A percentile compares a stretch with the other conserved stretches of the same genome.
Evolutionary conservation across 2,113 vertebrate species (phyloP).

Genomic region (Oxyura jamaicensis): DNA sequence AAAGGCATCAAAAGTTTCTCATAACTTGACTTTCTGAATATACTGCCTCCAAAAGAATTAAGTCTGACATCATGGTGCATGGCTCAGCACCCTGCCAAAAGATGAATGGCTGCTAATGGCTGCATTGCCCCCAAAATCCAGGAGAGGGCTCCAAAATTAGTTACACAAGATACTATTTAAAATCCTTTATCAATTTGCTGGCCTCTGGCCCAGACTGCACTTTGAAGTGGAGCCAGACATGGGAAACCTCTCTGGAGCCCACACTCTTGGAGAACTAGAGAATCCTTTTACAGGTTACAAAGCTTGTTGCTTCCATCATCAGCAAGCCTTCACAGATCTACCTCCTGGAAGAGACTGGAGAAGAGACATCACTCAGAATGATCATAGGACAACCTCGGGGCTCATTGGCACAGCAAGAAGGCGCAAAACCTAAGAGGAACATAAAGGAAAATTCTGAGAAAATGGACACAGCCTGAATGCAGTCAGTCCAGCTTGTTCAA

Average conservation of each 20-base stretch:
- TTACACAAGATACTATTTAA: background rate
- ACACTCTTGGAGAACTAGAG: background rate
- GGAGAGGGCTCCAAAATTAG: constrained; percentile 42
- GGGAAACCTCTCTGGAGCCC: background rate
- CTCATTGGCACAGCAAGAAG: background rate
- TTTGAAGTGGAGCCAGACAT: constrained; percentile 21
- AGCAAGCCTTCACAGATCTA: background rate
- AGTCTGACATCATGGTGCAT: constrained; percentile 59
- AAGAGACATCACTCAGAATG: background rate
- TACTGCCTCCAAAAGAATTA: constrained; percentile 25
- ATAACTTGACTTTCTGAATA: constrained; percentile 16
- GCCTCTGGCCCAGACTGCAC: constrained; percentile 15
- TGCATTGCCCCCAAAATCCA: background rate
- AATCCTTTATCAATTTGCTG: constrained; percentile 21
- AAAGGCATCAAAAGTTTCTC: constrained; percentile 5
- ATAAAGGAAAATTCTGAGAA: background rate
- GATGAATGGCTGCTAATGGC: background rate
- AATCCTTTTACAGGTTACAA: constrained; percentile 22
- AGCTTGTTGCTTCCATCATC: background rate
- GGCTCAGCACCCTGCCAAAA: constrained; percentile 32
- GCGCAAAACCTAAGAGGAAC: background rate
- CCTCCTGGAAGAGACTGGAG: background rate
- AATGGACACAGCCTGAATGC: background rate
- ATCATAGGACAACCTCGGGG: background rate
- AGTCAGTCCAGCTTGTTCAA: background rate